phyloP scores from a whole-genome alignment of 2,113 vertebrate species.

The Oophaga pumilio region DNA sequence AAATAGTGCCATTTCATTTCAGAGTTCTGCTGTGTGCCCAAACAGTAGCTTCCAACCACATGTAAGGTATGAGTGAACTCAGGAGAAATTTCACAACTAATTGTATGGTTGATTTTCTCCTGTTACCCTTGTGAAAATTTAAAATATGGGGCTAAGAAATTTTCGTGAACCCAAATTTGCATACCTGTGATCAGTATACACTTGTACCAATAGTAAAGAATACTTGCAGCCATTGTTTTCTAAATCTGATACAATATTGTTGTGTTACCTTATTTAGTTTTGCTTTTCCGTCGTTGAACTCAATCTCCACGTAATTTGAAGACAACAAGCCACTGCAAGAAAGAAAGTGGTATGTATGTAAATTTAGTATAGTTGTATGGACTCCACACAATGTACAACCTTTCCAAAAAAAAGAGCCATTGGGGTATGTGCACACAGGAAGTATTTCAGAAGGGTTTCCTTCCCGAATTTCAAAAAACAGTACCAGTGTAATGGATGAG shows the following conservation, averaged over 20 bases:
- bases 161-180: too few species aligned
- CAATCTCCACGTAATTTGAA: slow-evolving; percentile 94
- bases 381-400: neutral
- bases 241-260: neutral
- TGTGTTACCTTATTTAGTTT: slow-evolving; percentile 87
- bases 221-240: neutral
- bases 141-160: too few species aligned
- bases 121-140: too few species aligned
- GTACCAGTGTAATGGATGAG: too few species aligned
- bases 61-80: too few species aligned
- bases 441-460: too few species aligned
- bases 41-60: too few species aligned
- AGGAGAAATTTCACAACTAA: too few species aligned
- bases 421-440: too few species aligned
- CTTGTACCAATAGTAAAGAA: neutral
- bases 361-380: neutral
- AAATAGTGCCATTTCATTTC: too few species aligned
- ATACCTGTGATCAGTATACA: neutral
- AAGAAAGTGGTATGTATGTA: neutral
- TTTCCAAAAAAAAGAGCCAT: neutral
- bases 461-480: neutral
- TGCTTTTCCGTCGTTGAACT: slow-evolving; percentile 87
- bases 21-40: too few species aligned
- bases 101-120: too few species aligned
- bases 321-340: slow-evolving; percentile 88